These are phyloP conservation scores for Rhorus exstirpatorius DNA, from an alignment of 2,888 invertebrate species.

Conservation along the genomic window DNA sequence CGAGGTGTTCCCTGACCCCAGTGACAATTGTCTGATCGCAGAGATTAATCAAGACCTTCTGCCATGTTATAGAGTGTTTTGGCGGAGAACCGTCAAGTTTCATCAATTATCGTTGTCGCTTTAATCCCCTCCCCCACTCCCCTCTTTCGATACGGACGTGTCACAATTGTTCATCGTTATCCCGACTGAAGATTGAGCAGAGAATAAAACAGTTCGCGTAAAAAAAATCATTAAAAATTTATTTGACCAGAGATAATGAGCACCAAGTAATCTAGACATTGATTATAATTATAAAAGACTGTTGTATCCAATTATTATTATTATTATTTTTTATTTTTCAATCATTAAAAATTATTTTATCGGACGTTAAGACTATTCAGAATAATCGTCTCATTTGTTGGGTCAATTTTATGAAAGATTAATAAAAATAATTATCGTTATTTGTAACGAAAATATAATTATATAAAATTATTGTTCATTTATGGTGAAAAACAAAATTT, in stretches of 20 bases:
- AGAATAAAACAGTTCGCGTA: neutral
- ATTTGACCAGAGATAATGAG: no score
- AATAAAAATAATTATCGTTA: no score
- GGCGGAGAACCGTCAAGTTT: conserved; percentile 41
- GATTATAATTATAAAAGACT: neutral
- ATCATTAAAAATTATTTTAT: conserved; percentile 29
- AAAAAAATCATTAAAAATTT: neutral
- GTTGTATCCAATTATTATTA: no score
- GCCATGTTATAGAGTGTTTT: neutral
- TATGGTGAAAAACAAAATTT: no score
- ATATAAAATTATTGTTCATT: no score
- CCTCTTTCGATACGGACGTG: no score
- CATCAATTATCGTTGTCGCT: conserved; percentile 56
- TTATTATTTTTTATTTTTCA: no score
- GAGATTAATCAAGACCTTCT: conserved; percentile 13
- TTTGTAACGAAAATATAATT: no score
- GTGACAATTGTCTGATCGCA: conserved; percentile 19
- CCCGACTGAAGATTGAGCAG: no score
- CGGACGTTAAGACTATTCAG: neutral
- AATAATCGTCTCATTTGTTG: neutral
- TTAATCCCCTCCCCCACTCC: neutral
- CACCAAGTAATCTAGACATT: no score
- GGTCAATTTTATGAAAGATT: neutral
- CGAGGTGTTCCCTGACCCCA: conserved; percentile 26
- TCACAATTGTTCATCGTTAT: no score